Evolutionary conservation across 1,140 invertebrate species (phyloP), one percentile per base, ranked within the genome.

Genomic region (Eciton burchellii): DNA sequence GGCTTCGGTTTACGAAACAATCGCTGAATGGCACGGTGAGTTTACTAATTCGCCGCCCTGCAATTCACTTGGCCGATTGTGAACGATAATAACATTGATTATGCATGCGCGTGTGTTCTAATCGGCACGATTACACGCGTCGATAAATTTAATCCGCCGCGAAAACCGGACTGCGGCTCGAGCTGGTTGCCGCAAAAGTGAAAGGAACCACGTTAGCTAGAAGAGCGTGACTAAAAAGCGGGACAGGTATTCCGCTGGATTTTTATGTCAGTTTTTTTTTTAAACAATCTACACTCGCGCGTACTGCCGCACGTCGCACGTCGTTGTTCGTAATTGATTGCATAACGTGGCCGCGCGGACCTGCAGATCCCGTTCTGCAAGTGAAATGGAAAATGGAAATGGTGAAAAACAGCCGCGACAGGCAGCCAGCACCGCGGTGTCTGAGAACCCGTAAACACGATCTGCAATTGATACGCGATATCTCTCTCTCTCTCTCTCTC

Each of bases 131-230:
- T 68, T 52, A 29, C 9, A 56, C 19, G 19, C 11, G 49, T 77
- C 73, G 11, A 68, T 77, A 56, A 77, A 56, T 77, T 16, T 56
- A 41, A 76, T 63, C 8, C 3, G 41, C 12, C 14, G 19, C 1
- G 68, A 66, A 77, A 77, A 45, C 41, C 59, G 43, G 29, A 66
- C 60, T 43, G n/a, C n/a, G 21, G 73, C 47, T 45, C 41, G 19
- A 56, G 9, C 49, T 54, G 21, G 11, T 54, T 21, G 52, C 52
- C 52, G 5, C 52, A 26, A 68, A 21, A 77, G 49, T 77, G 74
- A 77, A 77, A 77, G 62, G 74, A 56, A 21, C 56, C 9, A 16
- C 19, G n/a, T 14, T 26, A 26, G n/a, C n/a, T n/a, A n/a, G n/a
- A n/a, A n/a, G 4, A 65, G 1, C 9, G 16, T 76, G 63, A 14